These are phyloP conservation scores for Simalia tracyae DNA, from an alignment of 2,797 vertebrate species.

Conservation along the genomic window DNA sequence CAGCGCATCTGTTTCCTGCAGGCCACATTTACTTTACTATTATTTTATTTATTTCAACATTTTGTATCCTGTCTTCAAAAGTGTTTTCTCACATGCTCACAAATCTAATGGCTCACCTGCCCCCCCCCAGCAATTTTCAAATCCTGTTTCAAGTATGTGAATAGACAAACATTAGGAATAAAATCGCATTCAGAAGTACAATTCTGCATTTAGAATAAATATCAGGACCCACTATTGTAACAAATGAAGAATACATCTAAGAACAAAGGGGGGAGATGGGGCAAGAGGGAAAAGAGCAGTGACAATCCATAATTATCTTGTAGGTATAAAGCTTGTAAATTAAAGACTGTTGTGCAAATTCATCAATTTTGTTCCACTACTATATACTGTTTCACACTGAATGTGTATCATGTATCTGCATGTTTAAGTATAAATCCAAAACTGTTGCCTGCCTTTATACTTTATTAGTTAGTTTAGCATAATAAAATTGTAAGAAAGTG, in stretches of 20 bases:
- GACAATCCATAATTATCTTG: neutral
- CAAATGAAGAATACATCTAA: neutral
- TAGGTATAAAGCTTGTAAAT: neutral
- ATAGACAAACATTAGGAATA: neutral
- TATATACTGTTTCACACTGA: neutral
- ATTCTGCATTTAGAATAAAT: neutral
- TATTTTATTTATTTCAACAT: neutral
- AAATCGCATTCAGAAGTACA: neutral
- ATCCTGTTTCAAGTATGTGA: neutral
- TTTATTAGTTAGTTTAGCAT: neutral
- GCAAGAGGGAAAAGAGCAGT: neutral
- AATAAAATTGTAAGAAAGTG: neutral
- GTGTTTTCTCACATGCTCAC: neutral
- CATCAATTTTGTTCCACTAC: neutral
- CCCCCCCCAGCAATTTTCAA: neutral
- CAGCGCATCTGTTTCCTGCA: neutral
- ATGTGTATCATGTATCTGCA: neutral
- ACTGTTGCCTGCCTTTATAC: neutral
- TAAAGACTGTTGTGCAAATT: neutral
- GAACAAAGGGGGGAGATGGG: neutral
- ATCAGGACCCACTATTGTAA: neutral
- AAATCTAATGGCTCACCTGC: neutral
- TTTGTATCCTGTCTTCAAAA: neutral
- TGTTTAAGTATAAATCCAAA: neutral
- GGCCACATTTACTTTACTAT: neutral